phyloP scores from a whole-genome alignment of 1,140 invertebrate species.

The Drosophila repleta region DNA sequence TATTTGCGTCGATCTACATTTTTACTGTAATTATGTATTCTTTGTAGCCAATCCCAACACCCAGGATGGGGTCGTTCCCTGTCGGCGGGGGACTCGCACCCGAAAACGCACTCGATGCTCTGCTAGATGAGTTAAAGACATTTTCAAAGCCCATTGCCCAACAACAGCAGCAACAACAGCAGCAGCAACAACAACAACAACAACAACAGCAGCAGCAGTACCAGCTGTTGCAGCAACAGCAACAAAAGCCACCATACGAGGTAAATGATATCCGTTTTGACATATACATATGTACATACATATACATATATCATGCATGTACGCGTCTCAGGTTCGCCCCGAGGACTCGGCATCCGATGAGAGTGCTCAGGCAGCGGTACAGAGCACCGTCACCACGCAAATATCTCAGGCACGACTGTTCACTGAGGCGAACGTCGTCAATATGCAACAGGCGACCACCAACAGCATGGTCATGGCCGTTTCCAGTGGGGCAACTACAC shows the following conservation, averaged over 20 bases:
- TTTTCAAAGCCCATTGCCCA: constrained; percentile 88
- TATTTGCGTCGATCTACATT: constrained; percentile 42
- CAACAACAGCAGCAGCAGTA: constrained; percentile 21
- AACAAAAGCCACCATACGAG: constrained; percentile 44
- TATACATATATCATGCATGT: background rate
- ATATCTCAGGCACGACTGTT: constrained; percentile 82
- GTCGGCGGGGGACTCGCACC: constrained; percentile 88
- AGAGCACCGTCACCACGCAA: constrained; percentile 83
- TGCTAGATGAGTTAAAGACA: constrained; percentile 96
- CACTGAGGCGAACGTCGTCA: constrained; percentile 68
- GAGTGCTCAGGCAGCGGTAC: constrained; percentile 80
- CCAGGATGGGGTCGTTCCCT: constrained; percentile 87
- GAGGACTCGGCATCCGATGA: constrained; percentile 84
- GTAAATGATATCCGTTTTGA: constrained; percentile 38
- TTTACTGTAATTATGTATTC: constrained; percentile 30
- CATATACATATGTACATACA: background rate
- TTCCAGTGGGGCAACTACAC: constrained; percentile 33
- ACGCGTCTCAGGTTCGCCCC: constrained; percentile 60
- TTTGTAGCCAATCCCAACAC: constrained; percentile 84
- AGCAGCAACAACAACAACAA: constrained; percentile 56
- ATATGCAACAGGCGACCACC: constrained; percentile 55
- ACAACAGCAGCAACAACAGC: constrained; percentile 66
- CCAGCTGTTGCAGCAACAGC: too few species aligned
- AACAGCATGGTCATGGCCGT: constrained; percentile 68
- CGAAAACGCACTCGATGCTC: constrained; percentile 97